Percentiles rank a stretch among this genome's conserved stretches.
phyloP scores from a whole-genome alignment of 2,797 vertebrate species.

The Anguilla pacifica region DNA sequence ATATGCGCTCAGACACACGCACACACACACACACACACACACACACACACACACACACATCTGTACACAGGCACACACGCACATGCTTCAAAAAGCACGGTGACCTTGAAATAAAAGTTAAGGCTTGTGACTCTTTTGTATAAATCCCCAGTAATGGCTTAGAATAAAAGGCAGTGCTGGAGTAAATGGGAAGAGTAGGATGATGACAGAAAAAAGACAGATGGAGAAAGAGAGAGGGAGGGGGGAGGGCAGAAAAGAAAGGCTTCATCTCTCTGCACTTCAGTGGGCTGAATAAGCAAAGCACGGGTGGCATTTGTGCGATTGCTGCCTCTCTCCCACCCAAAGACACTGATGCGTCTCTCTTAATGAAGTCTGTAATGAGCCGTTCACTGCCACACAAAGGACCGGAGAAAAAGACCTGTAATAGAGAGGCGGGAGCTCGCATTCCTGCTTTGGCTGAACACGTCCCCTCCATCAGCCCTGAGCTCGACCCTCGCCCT shows the following conservation, averaged over 20 bases:
- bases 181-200: not conserved
- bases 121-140: not conserved
- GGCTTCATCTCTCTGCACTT: not conserved
- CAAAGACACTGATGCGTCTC: not conserved
- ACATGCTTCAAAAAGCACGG: not conserved
- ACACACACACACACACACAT: not conserved
- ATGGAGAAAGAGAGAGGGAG: not conserved
- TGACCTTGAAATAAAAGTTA: not conserved
- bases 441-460: not conserved
- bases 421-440: not conserved
- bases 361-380: slow-evolving; percentile 11
- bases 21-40: not conserved
- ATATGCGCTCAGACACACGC: not conserved
- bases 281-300: not conserved
- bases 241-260: not conserved
- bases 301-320: not conserved
- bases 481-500: not conserved
- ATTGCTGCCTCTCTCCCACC: not conserved
- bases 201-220: not conserved
- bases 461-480: not conserved
- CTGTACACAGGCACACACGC: not conserved
- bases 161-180: not conserved
- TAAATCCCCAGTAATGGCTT: not conserved
- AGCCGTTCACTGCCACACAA: not conserved
- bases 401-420: not conserved